Evolutionary conservation across 2,113 vertebrate genomes (phyloP), one percentile per base, ranked within the genome.

Genomic region (Saguinus imperator): DNA sequence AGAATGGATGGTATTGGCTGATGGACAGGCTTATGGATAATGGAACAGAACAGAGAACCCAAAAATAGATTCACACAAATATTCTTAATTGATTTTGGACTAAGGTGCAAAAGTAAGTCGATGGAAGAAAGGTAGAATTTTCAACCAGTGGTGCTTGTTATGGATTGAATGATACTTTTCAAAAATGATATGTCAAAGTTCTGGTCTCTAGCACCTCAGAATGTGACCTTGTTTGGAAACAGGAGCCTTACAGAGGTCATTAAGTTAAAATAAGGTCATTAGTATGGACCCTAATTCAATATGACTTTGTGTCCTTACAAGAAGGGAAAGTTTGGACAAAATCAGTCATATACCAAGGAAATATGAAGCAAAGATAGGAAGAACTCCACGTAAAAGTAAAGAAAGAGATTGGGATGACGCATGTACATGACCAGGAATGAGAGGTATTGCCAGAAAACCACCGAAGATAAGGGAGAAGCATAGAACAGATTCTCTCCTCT

Each of bases 381-480:
- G 40, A 50, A 17, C 3, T 3, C 7, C 52, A 2, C 0, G 3
- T 20, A 13, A 37, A 29, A 55, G 5, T 8, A 5, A 27, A 66
- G n/a, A 43, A 48, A 7, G 93, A n/a, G 20, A 52, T 58, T 20
- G 10, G 35, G 5, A 35, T 5, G 81, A 64, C 8, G n/a, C 11
- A 6, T 29, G 37, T 7, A 12, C 23, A 29, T 18, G n/a, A 10
- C n/a, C 25, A 9, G 5, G 10, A 17, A 4, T 6, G 1, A 75
- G 29, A 1, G 0, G 48, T 21, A 35, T 16, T 1, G 14, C 43
- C 23, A 43, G 21, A 21, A 35, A 77, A 5, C 27, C 3, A 2
- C 16, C 57, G 43, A 40, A 29, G 10, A 18, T 12, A n/a, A 21
- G 29, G 50, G 25, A 37, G 45, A 14, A 11, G 29, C 27, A 23